Conservation (phyloP, 2,888 invertebrate species). For the Protonemura montana region DNA sequence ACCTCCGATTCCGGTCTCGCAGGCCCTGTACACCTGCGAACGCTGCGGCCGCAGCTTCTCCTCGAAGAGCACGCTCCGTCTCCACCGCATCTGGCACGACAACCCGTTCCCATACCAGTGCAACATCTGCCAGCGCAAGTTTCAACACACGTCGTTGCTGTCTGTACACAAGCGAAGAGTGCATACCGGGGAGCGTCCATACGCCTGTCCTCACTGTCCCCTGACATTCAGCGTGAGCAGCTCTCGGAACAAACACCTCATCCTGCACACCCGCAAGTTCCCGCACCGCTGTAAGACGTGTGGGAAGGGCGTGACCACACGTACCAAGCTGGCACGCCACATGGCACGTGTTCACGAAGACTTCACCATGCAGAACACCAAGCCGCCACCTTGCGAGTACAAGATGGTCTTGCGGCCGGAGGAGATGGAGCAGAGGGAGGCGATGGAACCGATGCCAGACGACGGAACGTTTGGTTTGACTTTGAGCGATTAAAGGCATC, state of each 20-base stretch:
- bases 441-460: not conserved
- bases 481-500: no score
- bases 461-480: no score
- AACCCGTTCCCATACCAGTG: constrained; percentile 52
- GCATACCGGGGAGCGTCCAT: constrained; percentile 60
- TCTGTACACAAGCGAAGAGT: constrained; percentile 55
- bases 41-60: constrained; percentile 51
- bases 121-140: constrained; percentile 50
- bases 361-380: constrained; percentile 43
- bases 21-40: constrained; percentile 50
- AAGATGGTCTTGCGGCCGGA: constrained; percentile 50
- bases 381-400: constrained; percentile 48
- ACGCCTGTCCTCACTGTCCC: constrained; percentile 59
- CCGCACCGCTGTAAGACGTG: constrained; percentile 51
- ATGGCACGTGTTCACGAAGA: constrained; percentile 49
- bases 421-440: constrained; percentile 29
- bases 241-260: constrained; percentile 60
- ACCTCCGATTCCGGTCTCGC: not conserved
- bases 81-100: constrained; percentile 52
- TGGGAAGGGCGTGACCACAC: constrained; percentile 48
- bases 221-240: constrained; percentile 60
- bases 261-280: constrained; percentile 51
- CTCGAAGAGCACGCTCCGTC: constrained; percentile 51
- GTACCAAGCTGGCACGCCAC: constrained; percentile 50
- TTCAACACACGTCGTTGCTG: constrained; percentile 51